phyloP scores from a whole-genome alignment of 1,140 invertebrate species.

The Argopecten irradians region DNA sequence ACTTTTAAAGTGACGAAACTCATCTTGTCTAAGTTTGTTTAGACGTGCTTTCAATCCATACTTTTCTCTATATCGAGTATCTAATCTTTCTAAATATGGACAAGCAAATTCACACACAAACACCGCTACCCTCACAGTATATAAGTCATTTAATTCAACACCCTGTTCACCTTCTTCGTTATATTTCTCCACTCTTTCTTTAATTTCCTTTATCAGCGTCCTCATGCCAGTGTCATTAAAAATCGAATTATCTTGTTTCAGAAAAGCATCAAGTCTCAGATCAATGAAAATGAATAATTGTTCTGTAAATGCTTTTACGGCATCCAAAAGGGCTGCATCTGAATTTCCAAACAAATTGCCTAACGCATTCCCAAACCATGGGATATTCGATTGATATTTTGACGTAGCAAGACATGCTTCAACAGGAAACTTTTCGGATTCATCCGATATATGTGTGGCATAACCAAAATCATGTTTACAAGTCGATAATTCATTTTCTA shows the following conservation, averaged over 20 bases:
- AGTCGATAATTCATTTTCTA: too few species aligned
- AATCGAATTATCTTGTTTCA: neutral
- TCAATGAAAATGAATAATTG: neutral
- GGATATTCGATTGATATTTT: too few species aligned
- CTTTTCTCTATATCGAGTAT: neutral
- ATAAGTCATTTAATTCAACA: neutral
- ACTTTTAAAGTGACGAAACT: neutral
- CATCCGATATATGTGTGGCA: too few species aligned
- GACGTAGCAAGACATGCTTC: too few species aligned
- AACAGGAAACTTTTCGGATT: too few species aligned
- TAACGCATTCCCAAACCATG: too few species aligned
- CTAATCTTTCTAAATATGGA: neutral
- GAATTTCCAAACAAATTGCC: too few species aligned
- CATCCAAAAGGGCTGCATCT: too few species aligned
- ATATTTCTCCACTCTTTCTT: neutral
- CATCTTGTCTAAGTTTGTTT: neutral
- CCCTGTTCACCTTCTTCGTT: conserved; percentile 24
- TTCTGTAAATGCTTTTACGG: neutral
- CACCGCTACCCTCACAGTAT: neutral
- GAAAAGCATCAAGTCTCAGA: neutral
- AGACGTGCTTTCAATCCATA: neutral
- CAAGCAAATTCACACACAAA: neutral
- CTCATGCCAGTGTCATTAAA: neutral
- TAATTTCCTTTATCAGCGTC: neutral
- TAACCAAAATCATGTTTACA: too few species aligned